Percentiles rank a stretch among this genome's conserved stretches.
Conservation (phyloP, 2,113 vertebrate species). For the Cyanocitta stelleri region DNA sequence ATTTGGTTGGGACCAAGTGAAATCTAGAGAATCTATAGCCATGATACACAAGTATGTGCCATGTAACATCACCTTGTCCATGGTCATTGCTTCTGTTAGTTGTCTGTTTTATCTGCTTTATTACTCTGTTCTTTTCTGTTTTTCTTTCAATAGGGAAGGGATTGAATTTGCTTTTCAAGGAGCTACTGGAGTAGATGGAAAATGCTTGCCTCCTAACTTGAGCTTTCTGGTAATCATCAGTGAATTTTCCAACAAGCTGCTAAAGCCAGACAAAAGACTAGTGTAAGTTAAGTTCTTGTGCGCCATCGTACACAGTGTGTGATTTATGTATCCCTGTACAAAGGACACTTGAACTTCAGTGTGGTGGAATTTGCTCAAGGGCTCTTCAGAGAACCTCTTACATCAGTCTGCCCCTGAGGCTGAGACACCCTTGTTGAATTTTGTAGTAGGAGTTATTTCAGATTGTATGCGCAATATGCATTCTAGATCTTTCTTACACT, state of each 20-base stretch:
- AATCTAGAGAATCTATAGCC: slow-evolving; percentile 85
- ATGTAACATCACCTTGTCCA: not conserved
- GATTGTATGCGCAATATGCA: not conserved
- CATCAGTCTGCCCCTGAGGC: not conserved
- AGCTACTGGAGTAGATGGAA: slow-evolving; percentile 67
- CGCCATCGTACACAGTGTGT: not conserved
- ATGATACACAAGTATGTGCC: slow-evolving; percentile 87
- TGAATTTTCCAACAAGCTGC: slow-evolving; percentile 89
- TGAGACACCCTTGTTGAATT: not conserved
- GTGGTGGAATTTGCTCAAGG: not conserved
- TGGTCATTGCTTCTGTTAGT: not conserved
- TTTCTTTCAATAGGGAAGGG: slow-evolving; percentile 73
- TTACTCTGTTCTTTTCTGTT: not conserved
- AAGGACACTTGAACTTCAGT: not conserved
- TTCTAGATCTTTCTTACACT: not conserved
- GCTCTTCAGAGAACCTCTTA: not conserved
- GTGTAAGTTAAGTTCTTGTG: slow-evolving; percentile 75
- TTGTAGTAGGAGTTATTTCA: not conserved
- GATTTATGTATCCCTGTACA: not conserved
- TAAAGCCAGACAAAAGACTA: slow-evolving; percentile 88
- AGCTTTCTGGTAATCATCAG: slow-evolving; percentile 84
- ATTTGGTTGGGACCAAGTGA: slow-evolving; percentile 85
- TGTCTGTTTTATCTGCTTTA: not conserved
- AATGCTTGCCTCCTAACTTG: slow-evolving; percentile 73
- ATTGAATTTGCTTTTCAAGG: slow-evolving; percentile 87